Base-by-base conservation (phyloP, 2,888 invertebrate species). In the Drosophila rubida region DNA sequence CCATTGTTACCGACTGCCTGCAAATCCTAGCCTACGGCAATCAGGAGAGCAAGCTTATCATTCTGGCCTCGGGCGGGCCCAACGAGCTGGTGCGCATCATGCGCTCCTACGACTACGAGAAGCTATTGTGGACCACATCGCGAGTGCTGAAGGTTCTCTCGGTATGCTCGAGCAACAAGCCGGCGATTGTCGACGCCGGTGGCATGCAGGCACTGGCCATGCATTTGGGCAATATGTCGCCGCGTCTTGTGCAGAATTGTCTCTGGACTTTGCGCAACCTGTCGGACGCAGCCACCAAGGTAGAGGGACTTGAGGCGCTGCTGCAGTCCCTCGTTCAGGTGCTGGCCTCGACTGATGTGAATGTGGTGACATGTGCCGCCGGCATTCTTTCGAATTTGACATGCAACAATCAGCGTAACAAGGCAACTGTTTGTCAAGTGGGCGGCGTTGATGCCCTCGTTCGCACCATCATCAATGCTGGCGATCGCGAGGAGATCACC, bases 381-480 rank as follows among this genome's bases (percentile, higher is more conserved):
- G 99, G 99, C 48, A 99, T 99, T 76, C 94, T 99, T 45, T 99
- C 98, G 48, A 99, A 99, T 93, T 94, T 99, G 92, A 99, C 99
- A 4, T 99, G 99, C 93, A 99, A 99, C 93, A 99, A 99, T 93
- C 98, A 98, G 91, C 95, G 98, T 65, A 99, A 99, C 93, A 99
- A 99, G 94, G 97, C 98, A 44, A 96, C 95, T 2, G 96, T 96
- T 4, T 98, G 97, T 92, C 97, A 98, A 92, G 97, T 97, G 5
- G 98, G 98, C 57, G 99, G 99, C 25, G 98, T 99, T 62, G 98
- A 99, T 91, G 98, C 98, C 0, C 94, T 99, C 9, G 98, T 99
- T 7, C 95, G 97, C 78, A 98, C 99, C 4, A 97, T 97, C 81
- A 96, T 96, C 64, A 96, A 96, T 89, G 98, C 98, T 37, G 97